Conservation (phyloP, 2,888 invertebrate genomes). For the Lasioglossum leucozonium region DNA sequence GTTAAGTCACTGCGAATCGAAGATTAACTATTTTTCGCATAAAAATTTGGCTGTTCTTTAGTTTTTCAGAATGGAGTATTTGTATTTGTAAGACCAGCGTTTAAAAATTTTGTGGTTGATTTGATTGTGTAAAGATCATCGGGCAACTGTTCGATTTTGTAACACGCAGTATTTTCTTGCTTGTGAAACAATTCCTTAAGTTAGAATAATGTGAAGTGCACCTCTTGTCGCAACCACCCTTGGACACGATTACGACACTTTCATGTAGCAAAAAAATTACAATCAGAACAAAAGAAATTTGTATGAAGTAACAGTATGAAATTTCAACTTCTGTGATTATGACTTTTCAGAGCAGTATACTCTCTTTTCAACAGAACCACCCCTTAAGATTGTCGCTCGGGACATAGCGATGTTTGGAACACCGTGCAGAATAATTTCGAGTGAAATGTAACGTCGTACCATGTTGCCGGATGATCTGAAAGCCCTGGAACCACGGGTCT, state of each 20-base stretch:
- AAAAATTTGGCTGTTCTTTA: neutral
- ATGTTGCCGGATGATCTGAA: neutral
- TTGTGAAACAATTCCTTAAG: no score
- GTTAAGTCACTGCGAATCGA: neutral
- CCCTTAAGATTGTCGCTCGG: neutral
- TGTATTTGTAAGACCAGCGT: no score
- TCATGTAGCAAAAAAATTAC: no score
- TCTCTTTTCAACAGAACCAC: neutral
- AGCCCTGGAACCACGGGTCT: neutral
- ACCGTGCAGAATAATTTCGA: neutral
- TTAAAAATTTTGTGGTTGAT: no score
- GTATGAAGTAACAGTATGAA: neutral
- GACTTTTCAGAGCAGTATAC: neutral
- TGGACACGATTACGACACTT: no score
- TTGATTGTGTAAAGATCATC: no score
- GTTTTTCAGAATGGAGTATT: no score
- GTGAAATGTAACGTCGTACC: conserved; percentile 9
- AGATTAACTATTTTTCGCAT: neutral
- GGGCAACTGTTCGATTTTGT: no score
- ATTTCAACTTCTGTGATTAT: neutral
- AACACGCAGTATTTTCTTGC: no score
- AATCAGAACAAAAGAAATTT: no score
- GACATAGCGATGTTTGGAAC: neutral
- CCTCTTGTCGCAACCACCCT: no score
- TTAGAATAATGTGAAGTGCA: no score